These are phyloP conservation scores for Argynnis bischoffii DNA, from an alignment of 2,888 invertebrate species.

Conservation along the genomic window DNA sequence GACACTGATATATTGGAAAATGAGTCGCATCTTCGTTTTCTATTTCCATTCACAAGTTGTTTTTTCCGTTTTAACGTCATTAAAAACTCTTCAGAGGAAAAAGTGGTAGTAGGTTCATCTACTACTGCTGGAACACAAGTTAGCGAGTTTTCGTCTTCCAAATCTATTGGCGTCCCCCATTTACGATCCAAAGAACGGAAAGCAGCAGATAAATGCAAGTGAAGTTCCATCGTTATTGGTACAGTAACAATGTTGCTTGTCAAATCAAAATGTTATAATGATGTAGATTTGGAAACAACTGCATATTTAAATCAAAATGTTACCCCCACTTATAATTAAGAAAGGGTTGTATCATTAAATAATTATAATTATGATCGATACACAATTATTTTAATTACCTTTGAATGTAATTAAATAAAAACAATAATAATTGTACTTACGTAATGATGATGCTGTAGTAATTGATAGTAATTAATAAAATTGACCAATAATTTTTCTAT, in stretches of 20 bases:
- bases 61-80: slow-evolving; percentile 2
- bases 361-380: background rate
- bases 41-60: background rate
- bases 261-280: slow-evolving; percentile 2
- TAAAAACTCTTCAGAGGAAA: slow-evolving; percentile 13
- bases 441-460: slow-evolving; percentile 5
- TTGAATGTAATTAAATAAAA: too few relatives aligned
- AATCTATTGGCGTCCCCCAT: slow-evolving; percentile 17
- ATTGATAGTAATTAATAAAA: slow-evolving; percentile 4
- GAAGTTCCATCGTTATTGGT: slow-evolving; percentile 14
- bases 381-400: slow-evolving; percentile 2
- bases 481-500: background rate
- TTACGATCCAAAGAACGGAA: slow-evolving; percentile 13
- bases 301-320: slow-evolving; percentile 13
- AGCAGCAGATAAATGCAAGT: slow-evolving; percentile 13
- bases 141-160: slow-evolving; percentile 1
- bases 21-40: slow-evolving; percentile 11
- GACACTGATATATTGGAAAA: slow-evolving; percentile 9
- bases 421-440: background rate
- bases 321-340: background rate
- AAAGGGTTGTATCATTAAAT: slow-evolving; percentile 15
- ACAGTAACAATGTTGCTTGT: background rate
- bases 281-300: background rate
- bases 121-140: slow-evolving; percentile 4
- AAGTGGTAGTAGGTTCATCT: slow-evolving; percentile 6